Evolutionary conservation across 2,888 invertebrate genomes (phyloP).

Genomic region (Piscicola geometra): DNA sequence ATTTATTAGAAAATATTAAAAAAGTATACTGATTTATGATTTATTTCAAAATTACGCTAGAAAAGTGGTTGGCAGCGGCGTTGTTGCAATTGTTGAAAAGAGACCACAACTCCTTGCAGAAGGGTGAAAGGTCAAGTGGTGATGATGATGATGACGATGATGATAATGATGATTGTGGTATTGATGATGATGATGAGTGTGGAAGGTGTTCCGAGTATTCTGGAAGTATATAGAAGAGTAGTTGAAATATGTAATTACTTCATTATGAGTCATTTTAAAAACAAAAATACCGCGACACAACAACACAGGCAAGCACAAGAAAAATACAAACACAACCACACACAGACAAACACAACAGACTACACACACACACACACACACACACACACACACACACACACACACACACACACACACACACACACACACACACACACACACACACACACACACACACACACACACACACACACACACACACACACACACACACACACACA

Average conservation of each 20-base stretch:
- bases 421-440: background rate
- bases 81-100: constrained; percentile 16
- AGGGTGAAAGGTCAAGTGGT: background rate
- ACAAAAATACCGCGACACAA: background rate
- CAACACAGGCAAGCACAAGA: background rate
- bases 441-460: background rate
- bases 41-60: background rate
- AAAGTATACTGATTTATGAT: no score
- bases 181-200: background rate
- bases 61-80: background rate
- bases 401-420: constrained; percentile 5
- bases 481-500: constrained; percentile 6
- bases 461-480: background rate
- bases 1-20: background rate
- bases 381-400: background rate
- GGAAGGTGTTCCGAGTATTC: no score
- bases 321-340: constrained; percentile 5
- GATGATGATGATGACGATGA: background rate
- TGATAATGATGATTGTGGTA: background rate
- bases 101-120: background rate
- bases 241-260: no score
- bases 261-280: no score
- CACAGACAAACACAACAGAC: background rate
- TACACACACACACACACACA: background rate
- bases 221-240: no score